Conservation (phyloP, 2,113 vertebrate species). For the Micromys minutus region DNA sequence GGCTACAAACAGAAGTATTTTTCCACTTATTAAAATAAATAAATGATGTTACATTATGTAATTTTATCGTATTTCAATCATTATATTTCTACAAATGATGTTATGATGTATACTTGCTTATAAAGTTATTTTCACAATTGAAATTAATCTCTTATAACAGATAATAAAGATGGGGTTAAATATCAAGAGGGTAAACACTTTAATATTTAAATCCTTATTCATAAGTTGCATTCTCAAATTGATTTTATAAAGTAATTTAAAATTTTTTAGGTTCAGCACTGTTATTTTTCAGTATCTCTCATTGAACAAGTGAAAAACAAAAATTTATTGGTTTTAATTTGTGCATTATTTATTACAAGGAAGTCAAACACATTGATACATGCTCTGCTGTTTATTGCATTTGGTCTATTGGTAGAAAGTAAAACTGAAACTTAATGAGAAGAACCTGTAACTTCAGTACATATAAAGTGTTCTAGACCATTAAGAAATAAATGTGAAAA, state of each 20-base stretch:
- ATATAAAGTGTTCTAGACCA: neutral
- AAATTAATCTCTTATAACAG: neutral
- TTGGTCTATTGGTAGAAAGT: constrained; percentile 40
- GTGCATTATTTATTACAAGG: constrained; percentile 33
- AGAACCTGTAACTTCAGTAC: neutral
- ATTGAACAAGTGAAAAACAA: constrained; percentile 54
- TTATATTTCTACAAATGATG: neutral
- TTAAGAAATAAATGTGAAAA: constrained; percentile 62
- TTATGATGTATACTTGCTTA: neutral
- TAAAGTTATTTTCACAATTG: neutral
- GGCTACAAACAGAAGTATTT: neutral
- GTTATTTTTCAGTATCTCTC: constrained; percentile 52
- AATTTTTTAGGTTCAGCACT: constrained; percentile 3
- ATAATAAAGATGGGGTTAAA: neutral
- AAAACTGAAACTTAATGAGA: constrained; percentile 12
- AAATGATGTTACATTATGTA: neutral
- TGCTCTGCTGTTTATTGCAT: neutral
- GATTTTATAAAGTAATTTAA: constrained; percentile 11
- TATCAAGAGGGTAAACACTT: neutral
- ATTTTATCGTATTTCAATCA: neutral
- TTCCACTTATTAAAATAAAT: constrained; percentile 7
- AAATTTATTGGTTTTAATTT: constrained; percentile 49
- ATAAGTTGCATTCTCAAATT: constrained; percentile 22
- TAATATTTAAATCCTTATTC: constrained; percentile 14
- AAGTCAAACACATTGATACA: constrained; percentile 44